phyloP scores from a whole-genome alignment of 2,797 vertebrate species.

The Poeciliopsis turneri region DNA sequence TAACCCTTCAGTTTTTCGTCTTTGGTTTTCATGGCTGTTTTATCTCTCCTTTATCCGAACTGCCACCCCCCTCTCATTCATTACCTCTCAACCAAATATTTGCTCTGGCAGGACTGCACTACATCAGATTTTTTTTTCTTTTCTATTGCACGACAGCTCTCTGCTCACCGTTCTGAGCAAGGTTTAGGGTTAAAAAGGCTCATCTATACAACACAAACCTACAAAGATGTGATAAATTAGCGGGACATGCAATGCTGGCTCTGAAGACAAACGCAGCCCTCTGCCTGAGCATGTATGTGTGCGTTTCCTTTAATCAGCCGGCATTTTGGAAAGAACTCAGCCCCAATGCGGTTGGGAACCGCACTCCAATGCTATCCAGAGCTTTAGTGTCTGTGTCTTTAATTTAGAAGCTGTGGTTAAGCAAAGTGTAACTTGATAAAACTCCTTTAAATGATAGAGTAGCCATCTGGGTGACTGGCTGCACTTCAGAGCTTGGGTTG shows the following conservation, averaged over 20 bases:
- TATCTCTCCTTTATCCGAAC: conserved; percentile 34
- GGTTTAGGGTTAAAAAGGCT: conserved; percentile 18
- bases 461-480: conserved; percentile 74
- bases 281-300: conserved; percentile 42
- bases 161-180: conserved; percentile 27
- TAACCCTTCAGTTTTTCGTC: conserved; percentile 33
- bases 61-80: conserved; percentile 58
- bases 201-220: conserved; percentile 35
- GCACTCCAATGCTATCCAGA: conserved; percentile 65
- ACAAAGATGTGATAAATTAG: conserved; percentile 61
- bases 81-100: conserved; percentile 67
- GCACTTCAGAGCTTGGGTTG: conserved; percentile 56
- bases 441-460: conserved; percentile 83
- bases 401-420: conserved; percentile 78
- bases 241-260: conserved; percentile 41
- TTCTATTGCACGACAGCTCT: conserved; percentile 35
- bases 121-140: conserved; percentile 47
- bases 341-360: conserved; percentile 65
- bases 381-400: conserved; percentile 75
- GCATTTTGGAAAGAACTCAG: conserved; percentile 63
- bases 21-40: conserved; percentile 36
- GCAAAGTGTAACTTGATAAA: conserved; percentile 82
- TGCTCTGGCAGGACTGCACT: conserved; percentile 63
- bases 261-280: conserved; percentile 68
- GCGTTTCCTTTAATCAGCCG: conserved; percentile 72